A percentile compares a stretch with the other conserved stretches of the same genome.
These are phyloP conservation scores for Mionectes macconnelli DNA, from an alignment of 2,113 vertebrate genomes.

Conservation along the genomic window DNA sequence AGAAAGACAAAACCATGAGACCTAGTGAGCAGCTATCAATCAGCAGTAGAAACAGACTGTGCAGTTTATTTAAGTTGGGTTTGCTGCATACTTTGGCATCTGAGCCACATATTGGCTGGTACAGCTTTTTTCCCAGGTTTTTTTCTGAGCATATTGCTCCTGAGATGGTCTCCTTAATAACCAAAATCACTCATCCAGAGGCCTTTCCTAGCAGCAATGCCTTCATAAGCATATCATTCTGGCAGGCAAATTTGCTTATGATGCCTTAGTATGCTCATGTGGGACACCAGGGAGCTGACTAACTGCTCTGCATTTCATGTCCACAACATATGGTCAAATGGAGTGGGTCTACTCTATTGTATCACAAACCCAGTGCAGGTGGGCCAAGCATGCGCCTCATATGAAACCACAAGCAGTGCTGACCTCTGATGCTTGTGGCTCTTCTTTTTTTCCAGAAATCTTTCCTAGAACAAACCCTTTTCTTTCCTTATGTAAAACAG, in stretches of 20 bases:
- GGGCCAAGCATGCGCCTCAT: rapidly evolving
- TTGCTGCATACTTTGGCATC: neutral
- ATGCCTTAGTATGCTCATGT: neutral
- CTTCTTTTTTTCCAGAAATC: neutral
- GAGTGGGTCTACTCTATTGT: neutral
- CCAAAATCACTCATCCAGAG: neutral
- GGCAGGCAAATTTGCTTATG: neutral
- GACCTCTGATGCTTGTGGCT: neutral
- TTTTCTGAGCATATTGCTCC: neutral
- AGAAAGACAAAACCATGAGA: neutral
- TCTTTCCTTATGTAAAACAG: neutral
- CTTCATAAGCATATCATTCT: neutral
- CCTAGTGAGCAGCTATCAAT: neutral
- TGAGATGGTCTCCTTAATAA: neutral
- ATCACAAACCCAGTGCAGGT: neutral
- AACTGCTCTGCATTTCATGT: neutral
- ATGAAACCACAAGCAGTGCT: neutral
- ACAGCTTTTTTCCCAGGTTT: neutral
- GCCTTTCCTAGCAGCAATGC: neutral
- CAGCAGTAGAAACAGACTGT: neutral
- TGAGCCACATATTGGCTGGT: neutral
- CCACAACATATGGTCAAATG: neutral
- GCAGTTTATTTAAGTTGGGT: neutral
- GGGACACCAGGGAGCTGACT: too few relatives aligned
- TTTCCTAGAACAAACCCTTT: neutral